phyloP scores from a whole-genome alignment of 2,113 vertebrate genomes.

The Malurus melanocephalus region DNA sequence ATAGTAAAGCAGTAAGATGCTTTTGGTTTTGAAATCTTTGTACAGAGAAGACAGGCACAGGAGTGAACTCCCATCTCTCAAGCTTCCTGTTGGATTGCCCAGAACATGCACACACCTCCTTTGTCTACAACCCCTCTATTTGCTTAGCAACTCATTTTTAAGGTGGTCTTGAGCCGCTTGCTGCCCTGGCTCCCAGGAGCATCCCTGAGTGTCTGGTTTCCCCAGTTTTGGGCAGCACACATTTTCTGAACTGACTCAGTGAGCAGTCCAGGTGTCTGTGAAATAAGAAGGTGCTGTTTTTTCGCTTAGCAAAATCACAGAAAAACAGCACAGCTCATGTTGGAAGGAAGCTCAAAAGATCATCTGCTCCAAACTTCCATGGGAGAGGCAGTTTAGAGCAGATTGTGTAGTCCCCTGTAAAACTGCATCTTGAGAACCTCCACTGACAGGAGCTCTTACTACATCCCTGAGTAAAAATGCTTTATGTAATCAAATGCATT shows the following conservation, averaged over 20 bases:
- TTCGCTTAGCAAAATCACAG: background rate
- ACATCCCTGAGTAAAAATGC: background rate
- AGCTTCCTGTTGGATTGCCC: background rate
- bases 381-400: background rate
- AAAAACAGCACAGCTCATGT: background rate
- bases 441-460: background rate
- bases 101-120: fast-evolving
- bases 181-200: background rate
- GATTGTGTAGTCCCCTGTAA: background rate
- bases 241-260: background rate
- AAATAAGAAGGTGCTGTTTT: background rate
- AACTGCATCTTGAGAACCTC: background rate
- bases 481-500: background rate
- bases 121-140: no score
- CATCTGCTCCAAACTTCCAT: background rate
- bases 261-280: background rate
- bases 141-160: background rate
- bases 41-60: background rate
- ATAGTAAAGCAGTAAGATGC: background rate
- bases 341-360: background rate
- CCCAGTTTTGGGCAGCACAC: background rate
- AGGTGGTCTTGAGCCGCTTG: fast-evolving
- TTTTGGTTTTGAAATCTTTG: background rate
- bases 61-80: background rate
- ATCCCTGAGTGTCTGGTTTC: background rate